Evolutionary conservation across 2,888 invertebrate species (phyloP), one percentile per base, ranked within the genome.

Genomic region (Apomyelois bistriatella): DNA sequence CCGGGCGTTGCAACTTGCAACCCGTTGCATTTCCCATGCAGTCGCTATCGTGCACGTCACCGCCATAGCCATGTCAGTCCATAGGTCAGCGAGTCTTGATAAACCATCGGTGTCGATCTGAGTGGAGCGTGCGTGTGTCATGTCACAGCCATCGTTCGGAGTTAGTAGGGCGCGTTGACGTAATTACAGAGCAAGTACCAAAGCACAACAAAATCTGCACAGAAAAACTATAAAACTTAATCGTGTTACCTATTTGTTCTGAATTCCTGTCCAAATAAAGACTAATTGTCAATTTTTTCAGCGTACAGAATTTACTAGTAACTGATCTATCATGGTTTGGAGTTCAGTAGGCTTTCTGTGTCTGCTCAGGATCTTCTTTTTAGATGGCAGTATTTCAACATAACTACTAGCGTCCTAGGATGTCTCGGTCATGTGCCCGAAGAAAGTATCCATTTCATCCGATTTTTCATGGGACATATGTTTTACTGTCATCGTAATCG

Each of bases 1-100:
- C 77, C 84, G 72, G 59, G 64, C 22, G 22, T 22, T 36, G 8
- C 13, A 38, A 38, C 1, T 22, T 36, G 8, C 13, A 38, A 38
- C 1, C 38, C 60, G 64, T 66, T 64, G 69, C 64, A 73, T 78
- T 83, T 83, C 83, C 78, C 84, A 83, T 81, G 75, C 70, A 75
- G 38, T 22, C 12, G 64, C 74, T 85, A 85, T 83, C 82, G 66
- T 59, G 61, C 61, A 13, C 63, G 62, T 70, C 48, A 38, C 28
- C 63, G 68, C 65, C 68, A 60, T 63, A 65, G 68, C 65, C 68
- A 60, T 63, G 65, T 61, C 70, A 67, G 70, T 74, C 64, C 69
- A 49, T 22, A 80, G 79, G 77, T 78, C 79, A 78, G 69, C 80
- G 70, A 64, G 73, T 74, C 65, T 60, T 59, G 84, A 82, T 83